These are phyloP conservation scores for Cisticola juncidis DNA, from an alignment of 2,113 vertebrate species.

Conservation along the genomic window DNA sequence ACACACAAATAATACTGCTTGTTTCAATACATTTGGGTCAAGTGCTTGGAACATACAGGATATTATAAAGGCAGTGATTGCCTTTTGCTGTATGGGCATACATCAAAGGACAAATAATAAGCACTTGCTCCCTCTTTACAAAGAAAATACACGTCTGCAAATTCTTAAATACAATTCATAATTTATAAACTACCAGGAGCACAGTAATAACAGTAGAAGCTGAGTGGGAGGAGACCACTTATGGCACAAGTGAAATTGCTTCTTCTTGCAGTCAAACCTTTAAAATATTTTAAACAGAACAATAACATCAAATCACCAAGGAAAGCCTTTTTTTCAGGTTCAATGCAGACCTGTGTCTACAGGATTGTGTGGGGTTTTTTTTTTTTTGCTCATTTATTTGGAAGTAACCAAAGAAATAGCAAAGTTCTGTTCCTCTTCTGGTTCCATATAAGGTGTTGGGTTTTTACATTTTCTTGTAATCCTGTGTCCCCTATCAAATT, in stretches of 20 bases:
- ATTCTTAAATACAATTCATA: slow-evolving; percentile 31
- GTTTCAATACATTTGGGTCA: slow-evolving; percentile 41
- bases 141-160: not conserved
- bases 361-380: not conserved
- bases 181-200: slow-evolving; percentile 24
- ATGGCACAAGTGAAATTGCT: slow-evolving; percentile 4
- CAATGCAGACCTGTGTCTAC: not conserved
- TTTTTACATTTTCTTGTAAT: not conserved
- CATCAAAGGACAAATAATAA: slow-evolving; percentile 19
- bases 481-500: not conserved
- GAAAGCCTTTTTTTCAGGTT: not conserved
- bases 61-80: not conserved
- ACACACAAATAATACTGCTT: not conserved
- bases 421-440: not conserved
- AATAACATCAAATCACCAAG: not conserved
- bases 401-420: not conserved
- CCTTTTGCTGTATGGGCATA: not conserved
- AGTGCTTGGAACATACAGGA: not conserved
- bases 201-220: not conserved
- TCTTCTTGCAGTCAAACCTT: not conserved
- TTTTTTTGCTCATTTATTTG: not conserved
- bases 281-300: not conserved
- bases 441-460: not conserved
- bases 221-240: slow-evolving; percentile 2
- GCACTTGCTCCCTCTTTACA: not conserved